Conservation (phyloP, 1,140 invertebrate genomes). For the Zaprionus ghesquierei region DNA sequence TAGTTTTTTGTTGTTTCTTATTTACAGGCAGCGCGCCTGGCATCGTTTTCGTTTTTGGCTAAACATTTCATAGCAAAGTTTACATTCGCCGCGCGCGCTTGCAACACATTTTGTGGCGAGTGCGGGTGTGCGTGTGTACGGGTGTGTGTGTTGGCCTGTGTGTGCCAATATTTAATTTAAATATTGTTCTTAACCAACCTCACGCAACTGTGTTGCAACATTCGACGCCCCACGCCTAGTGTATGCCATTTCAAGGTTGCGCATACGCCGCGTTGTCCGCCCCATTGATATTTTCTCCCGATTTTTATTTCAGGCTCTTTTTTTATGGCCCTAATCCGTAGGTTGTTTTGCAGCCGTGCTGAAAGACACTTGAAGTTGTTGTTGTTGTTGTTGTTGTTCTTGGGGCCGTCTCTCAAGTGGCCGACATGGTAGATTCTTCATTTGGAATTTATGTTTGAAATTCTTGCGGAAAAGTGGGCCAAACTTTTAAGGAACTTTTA, state of each 20-base stretch:
- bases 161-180: conserved; percentile 80
- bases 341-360: conserved; percentile 42
- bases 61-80: conserved; percentile 34
- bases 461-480: conserved; percentile 14
- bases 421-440: conserved; percentile 38
- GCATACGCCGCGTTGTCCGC: conserved; percentile 55
- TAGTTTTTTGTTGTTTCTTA: conserved; percentile 51
- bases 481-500: conserved; percentile 10
- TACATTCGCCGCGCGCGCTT: conserved; percentile 27
- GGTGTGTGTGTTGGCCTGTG: conserved; percentile 35
- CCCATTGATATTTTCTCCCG: conserved; percentile 21
- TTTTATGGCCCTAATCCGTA: conserved; percentile 48
- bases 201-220: conserved; percentile 63
- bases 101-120: conserved; percentile 45
- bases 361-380: conserved; percentile 58
- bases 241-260: conserved; percentile 60
- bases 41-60: conserved; percentile 29
- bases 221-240: conserved; percentile 18
- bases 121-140: conserved; percentile 2
- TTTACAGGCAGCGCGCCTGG: conserved; percentile 44
- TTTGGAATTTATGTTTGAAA: conserved; percentile 41
- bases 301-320: conserved; percentile 33
- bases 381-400: conserved; percentile 14
- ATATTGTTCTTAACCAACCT: conserved; percentile 79
- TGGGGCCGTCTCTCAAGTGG: conserved; percentile 48